A percentile compares a stretch with the other conserved stretches of the same genome.
Evolutionary conservation across 2,797 vertebrate species (phyloP).

Genomic region (Chaetodon trifasciatus): DNA sequence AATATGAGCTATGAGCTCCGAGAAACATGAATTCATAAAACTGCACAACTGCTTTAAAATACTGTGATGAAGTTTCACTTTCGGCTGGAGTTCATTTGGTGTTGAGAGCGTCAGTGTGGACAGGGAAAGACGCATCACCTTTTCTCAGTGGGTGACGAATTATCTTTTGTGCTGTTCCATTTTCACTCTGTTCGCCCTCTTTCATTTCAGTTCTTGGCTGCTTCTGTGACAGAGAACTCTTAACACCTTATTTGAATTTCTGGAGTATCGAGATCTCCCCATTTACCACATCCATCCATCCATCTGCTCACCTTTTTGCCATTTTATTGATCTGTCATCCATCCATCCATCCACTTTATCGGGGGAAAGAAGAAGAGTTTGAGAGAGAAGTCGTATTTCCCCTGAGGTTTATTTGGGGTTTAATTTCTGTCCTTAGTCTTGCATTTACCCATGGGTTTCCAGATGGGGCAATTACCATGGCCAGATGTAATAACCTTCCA

Average conservation of each 20-base stretch:
- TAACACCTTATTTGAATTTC: not conserved
- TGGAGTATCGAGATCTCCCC: not conserved
- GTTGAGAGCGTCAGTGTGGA: not conserved
- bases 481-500: slow-evolving; percentile 50
- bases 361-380: not conserved
- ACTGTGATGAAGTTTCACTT: slow-evolving; percentile 6
- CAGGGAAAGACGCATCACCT: not conserved
- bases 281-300: not conserved
- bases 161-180: slow-evolving; percentile 11
- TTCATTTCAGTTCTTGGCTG: not conserved
- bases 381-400: not conserved
- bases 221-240: not conserved
- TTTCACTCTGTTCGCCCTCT: not conserved
- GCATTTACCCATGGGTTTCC: slow-evolving; percentile 36
- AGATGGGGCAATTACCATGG: slow-evolving; percentile 45
- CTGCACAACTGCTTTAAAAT: slow-evolving; percentile 4
- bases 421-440: slow-evolving; percentile 23
- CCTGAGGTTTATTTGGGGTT: slow-evolving; percentile 27
- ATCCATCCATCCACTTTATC: not conserved
- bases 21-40: slow-evolving; percentile 14
- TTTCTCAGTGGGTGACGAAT: not conserved
- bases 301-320: not conserved
- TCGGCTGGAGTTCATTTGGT: not conserved
- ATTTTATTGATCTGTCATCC: not conserved
- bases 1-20: not conserved